Base-by-base conservation (phyloP, 1,140 invertebrate genomes). In the Epicauta chinensis region DNA sequence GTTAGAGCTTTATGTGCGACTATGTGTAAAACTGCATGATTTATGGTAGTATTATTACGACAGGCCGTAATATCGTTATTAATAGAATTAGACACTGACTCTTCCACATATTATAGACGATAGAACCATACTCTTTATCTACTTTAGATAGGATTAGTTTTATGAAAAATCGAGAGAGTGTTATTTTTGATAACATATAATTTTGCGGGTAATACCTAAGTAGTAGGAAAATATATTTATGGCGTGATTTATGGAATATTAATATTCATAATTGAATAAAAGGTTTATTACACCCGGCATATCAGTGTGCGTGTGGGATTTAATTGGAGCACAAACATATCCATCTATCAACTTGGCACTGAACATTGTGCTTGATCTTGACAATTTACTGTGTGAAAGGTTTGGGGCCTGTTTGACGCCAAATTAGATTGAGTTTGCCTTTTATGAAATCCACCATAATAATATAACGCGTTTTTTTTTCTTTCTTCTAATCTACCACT, bases 311-410 rank as follows among this genome's bases (percentile, higher is more conserved):
- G 57, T 61, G 54, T 39, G 31, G 32, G 16, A 39, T 46, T 56
- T 61, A 61, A 61, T 59, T 61, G 51, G 56, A 53, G 43, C 54
- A 61, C 49, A 59, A 61, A 61, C 56, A 61, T 57, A 61, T 61
- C 46, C 58, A 61, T 61, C 57, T 57, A 59, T 61, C 57, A 58
- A 51, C 46, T 59, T 59, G 53, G 46, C 59, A 61, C 56, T 59
- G 53, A 53, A 56, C 53, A 59, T 59, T 56, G n/a, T n/a, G 43
- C 45, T 43, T 49, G 39, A 57, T 56, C 49, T 51, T 53, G 54
- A 59, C 58, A 55, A 59, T 49, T 53, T 54, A 56, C 46, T 53
- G 50, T 45, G 14, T 41, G 34, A 56, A 37, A 23, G 23, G 23
- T 23, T 23, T 23, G 23, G 49, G 48, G 41, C 40, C 30, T 36